Percentiles rank a stretch among this genome's conserved stretches.
Conservation (phyloP, 2,888 invertebrate genomes). For the Polydrusus tereticollis region DNA sequence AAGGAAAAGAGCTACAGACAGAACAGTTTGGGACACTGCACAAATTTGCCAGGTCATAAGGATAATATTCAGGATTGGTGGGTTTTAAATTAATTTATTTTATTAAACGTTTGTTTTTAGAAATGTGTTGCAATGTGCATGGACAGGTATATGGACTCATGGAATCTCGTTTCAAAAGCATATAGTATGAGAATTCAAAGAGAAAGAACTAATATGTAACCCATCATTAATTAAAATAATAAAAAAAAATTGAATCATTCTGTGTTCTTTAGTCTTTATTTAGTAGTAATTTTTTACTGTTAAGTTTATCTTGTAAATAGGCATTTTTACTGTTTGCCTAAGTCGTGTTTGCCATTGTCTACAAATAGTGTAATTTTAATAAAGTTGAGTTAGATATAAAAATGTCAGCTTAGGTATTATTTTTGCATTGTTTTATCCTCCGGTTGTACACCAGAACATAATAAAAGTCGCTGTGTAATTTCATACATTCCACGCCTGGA, state of each 20-base stretch:
- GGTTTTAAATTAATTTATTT: conserved; percentile 4
- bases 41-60: too few species aligned
- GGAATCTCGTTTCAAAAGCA: conserved; percentile 92
- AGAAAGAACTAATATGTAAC: conserved; percentile 48
- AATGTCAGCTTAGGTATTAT: neutral
- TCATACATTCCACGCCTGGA: too few species aligned
- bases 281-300: conserved; percentile 21
- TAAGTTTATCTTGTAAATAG: conserved; percentile 32
- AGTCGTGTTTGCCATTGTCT: neutral
- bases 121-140: conserved; percentile 98
- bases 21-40: too few species aligned
- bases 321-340: conserved; percentile 50
- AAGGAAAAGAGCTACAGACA: too few species aligned
- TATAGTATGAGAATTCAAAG: conserved; percentile 71
- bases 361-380: conserved; percentile 15
- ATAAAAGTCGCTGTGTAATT: neutral
- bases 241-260: conserved; percentile 9
- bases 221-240: conserved; percentile 23
- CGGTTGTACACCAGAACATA: neutral
- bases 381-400: conserved; percentile 15
- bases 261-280: conserved; percentile 36
- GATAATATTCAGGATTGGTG: too few species aligned
- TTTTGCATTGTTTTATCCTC: neutral
- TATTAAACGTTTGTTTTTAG: conserved; percentile 67
- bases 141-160: conserved; percentile 98